Evolutionary conservation across 23 tunicate species (phyloP).

Genomic region (Phallusia fumigata): DNA sequence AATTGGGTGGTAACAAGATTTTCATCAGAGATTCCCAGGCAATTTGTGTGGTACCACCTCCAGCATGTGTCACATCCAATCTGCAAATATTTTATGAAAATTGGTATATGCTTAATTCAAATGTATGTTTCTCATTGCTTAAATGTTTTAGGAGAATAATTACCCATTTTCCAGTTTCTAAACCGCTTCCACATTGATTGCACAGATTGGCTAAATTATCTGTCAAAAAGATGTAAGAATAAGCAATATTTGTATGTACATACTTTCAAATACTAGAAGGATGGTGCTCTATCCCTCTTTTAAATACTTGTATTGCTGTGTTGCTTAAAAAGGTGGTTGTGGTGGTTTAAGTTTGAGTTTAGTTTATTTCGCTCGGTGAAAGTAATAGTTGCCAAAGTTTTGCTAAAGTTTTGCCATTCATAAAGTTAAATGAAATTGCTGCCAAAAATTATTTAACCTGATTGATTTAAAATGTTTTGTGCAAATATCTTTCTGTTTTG

Average conservation of each 20-base stretch:
- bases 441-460: constrained; percentile 6
- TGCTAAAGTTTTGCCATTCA: too few relatives aligned
- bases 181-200: neutral
- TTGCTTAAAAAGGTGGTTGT: too few relatives aligned
- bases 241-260: too few relatives aligned
- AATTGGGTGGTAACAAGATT: neutral
- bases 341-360: too few relatives aligned
- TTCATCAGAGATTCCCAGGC: neutral
- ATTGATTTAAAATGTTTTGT: neutral
- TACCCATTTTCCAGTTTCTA: neutral
- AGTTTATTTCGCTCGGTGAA: too few relatives aligned
- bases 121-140: too few relatives aligned
- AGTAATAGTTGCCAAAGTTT: too few relatives aligned
- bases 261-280: too few relatives aligned
- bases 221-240: neutral
- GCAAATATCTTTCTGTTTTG: neutral
- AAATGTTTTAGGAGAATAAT: neutral
- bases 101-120: neutral
- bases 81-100: too few relatives aligned
- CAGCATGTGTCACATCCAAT: constrained; percentile 1
- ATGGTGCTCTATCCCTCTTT: too few relatives aligned
- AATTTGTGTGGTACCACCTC: neutral
- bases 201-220: neutral
- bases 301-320: too few relatives aligned
- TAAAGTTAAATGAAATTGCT: too few relatives aligned